Conservation (phyloP, 1,140 invertebrate genomes). For the Hylyphantes graminicola region DNA sequence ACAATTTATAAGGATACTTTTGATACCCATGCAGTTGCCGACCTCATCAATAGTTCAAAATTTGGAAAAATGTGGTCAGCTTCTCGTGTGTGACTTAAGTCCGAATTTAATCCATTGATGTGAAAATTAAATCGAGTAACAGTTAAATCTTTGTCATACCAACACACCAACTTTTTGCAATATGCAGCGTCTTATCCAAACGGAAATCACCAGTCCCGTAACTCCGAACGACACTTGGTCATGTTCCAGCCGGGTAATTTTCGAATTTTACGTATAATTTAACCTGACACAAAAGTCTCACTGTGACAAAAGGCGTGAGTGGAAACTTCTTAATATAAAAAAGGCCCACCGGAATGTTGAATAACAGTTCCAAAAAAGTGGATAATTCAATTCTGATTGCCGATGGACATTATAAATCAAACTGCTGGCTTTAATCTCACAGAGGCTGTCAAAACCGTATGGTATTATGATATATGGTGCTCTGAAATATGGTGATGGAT, state of each 20-base stretch:
- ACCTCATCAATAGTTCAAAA: too few species aligned
- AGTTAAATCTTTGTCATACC: too few species aligned
- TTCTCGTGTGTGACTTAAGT: too few species aligned
- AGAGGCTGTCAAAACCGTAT: conserved; percentile 48
- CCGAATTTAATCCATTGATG: too few species aligned
- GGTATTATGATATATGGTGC: conserved; percentile 51
- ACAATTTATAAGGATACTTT: too few species aligned
- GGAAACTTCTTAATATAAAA: conserved; percentile 11
- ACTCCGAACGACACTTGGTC: conserved; percentile 37
- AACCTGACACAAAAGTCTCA: conserved; percentile 22
- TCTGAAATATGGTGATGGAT: conserved; percentile 49
- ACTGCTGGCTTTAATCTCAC: conserved; percentile 47
- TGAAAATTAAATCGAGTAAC: too few species aligned
- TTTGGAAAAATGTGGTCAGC: too few species aligned
- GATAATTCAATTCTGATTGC: conserved; percentile 55
- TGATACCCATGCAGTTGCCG: too few species aligned
- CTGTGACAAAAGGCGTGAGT: neutral
- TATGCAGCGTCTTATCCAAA: neutral
- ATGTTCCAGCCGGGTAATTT: conserved; percentile 35
- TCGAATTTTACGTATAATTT: conserved; percentile 48
- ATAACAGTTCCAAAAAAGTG: conserved; percentile 48
- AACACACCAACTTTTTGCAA: neutral
- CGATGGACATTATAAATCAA: conserved; percentile 55
- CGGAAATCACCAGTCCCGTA: conserved; percentile 22
- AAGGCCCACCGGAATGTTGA: conserved; percentile 42